Percentiles rank a stretch among this genome's conserved stretches.
Evolutionary conservation across 2,113 vertebrate species (phyloP).

Genomic region (Neomonachus schauinslandi): DNA sequence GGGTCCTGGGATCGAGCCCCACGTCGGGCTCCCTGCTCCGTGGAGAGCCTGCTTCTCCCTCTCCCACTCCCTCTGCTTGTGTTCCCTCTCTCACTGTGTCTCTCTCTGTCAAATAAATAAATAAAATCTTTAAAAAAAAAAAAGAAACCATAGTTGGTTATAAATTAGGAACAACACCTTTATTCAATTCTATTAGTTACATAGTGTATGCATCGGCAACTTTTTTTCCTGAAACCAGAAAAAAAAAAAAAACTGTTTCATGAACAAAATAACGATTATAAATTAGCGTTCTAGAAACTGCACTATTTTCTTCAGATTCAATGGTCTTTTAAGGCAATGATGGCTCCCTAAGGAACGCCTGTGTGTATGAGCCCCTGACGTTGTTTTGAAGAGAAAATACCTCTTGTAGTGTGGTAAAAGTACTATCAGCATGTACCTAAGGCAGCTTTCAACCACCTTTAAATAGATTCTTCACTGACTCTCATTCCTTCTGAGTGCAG

Average conservation of each 20-base stretch:
- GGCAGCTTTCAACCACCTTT: not conserved
- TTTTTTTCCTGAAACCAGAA: conserved; percentile 30
- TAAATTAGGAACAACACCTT: conserved; percentile 38
- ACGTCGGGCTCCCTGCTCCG: too few relatives aligned
- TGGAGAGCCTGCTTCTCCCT: too few relatives aligned
- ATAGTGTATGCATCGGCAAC: not conserved
- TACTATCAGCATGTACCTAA: not conserved
- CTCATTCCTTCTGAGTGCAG: not conserved
- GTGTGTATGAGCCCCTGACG: conserved; percentile 25
- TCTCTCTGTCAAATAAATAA: too few relatives aligned
- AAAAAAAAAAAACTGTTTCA: not conserved
- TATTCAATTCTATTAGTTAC: not conserved
- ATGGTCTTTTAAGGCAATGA: conserved; percentile 50
- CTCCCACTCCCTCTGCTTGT: too few relatives aligned
- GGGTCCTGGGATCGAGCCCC: too few relatives aligned
- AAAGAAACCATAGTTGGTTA: not conserved
- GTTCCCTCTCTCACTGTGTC: too few relatives aligned
- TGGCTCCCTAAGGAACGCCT: conserved; percentile 31
- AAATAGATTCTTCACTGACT: not conserved
- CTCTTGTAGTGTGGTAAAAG: conserved; percentile 46
- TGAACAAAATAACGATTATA: conserved; percentile 62
- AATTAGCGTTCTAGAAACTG: conserved; percentile 49
- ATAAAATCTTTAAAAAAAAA: too few relatives aligned
- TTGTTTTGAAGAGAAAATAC: conserved; percentile 58
- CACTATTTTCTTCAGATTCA: conserved; percentile 29